Conservation (phyloP, 1,140 invertebrate species). For the Galleria mellonella region DNA sequence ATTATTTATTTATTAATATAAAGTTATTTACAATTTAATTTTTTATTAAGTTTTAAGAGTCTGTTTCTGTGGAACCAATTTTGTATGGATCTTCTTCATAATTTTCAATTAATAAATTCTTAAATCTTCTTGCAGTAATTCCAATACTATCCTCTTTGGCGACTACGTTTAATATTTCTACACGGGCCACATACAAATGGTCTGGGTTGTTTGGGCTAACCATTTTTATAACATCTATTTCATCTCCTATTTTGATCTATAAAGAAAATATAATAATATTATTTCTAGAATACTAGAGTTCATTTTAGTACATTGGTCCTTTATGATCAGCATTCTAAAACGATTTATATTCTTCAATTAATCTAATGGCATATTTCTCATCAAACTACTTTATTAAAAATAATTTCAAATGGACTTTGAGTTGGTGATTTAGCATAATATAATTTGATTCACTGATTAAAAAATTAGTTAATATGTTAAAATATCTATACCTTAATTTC, state of each 20-base stretch:
- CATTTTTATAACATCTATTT: slow-evolving; percentile 79
- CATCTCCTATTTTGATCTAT: slow-evolving; percentile 75
- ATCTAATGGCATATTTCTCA: no score
- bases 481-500: no score
- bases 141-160: slow-evolving; percentile 60
- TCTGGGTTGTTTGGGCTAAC: slow-evolving; percentile 75
- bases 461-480: no score
- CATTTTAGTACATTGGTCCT: no score
- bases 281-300: no score
- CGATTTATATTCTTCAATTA: no score
- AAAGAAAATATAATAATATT: slow-evolving; percentile 13
- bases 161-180: slow-evolving; percentile 73
- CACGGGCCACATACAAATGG: slow-evolving; percentile 76
- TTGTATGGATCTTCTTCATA: slow-evolving; percentile 69
- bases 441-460: no score
- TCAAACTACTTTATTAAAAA: no score
- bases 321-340: no score
- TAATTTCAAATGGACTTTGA: no score
- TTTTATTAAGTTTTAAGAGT: slow-evolving; percentile 10
- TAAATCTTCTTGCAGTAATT: slow-evolving; percentile 76
- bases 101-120: slow-evolving; percentile 77
- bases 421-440: no score
- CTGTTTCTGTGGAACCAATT: slow-evolving; percentile 23
- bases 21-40: slow-evolving; percentile 2
- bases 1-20: slow-evolving; percentile 6